Percentiles rank a stretch among this genome's conserved stretches.
Conservation (phyloP, 2,888 invertebrate species). For the Syritta pipiens region DNA sequence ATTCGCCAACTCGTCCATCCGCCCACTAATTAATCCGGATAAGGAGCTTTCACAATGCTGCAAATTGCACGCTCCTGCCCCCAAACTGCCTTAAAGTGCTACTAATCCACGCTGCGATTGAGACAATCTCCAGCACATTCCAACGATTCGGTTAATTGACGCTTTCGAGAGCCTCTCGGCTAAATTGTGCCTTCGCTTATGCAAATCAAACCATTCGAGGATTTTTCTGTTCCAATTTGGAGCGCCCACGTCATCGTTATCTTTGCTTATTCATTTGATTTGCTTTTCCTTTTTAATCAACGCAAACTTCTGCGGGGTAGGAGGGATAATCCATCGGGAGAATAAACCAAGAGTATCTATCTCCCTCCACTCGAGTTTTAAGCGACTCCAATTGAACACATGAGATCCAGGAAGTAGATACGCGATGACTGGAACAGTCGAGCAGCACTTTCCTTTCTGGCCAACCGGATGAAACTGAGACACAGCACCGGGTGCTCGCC, state of each 20-base stretch:
- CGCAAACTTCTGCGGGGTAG: background rate
- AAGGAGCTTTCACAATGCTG: too few species aligned
- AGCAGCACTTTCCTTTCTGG: background rate
- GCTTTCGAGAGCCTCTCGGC: background rate
- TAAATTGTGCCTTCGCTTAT: background rate
- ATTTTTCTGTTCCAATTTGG: too few species aligned
- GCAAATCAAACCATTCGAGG: background rate
- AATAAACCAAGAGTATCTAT: too few species aligned
- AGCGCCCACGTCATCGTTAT: too few species aligned
- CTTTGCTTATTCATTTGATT: background rate
- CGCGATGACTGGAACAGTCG: background rate
- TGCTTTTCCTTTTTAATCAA: background rate
- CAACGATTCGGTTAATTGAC: background rate
- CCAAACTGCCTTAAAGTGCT: too few species aligned
- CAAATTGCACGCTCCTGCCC: too few species aligned
- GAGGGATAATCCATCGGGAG: too few species aligned
- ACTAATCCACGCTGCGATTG: too few species aligned
- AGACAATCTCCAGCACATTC: background rate
- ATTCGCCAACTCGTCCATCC: too few species aligned
- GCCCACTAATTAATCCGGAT: too few species aligned
- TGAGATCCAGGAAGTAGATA: background rate
- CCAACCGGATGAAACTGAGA: background rate
- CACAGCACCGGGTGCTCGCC: too few species aligned
- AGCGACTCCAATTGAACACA: background rate
- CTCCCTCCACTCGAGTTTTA: background rate